Evolutionary conservation across 2,113 vertebrate species (phyloP).

Genomic region (Aspiorhynchus laticeps): DNA sequence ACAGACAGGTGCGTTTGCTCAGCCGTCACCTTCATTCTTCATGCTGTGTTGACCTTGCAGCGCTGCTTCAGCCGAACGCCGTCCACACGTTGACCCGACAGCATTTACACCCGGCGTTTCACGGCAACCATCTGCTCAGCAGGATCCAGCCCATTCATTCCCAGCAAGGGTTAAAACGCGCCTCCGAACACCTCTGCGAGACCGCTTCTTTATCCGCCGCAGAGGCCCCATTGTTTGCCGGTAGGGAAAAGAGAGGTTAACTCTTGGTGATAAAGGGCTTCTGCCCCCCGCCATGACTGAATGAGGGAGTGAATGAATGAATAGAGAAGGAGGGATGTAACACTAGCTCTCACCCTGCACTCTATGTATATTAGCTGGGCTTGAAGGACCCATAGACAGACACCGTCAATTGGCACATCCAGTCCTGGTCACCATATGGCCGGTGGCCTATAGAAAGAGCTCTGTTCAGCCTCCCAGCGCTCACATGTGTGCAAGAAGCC

Average conservation of each 20-base stretch:
- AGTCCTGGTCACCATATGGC: conserved; percentile 82
- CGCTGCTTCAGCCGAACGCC: background rate
- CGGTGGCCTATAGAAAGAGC: conserved; percentile 72
- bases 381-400: conserved; percentile 71
- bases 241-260: conserved; percentile 71
- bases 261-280: conserved; percentile 65
- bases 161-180: conserved; percentile 65
- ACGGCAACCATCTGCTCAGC: conserved; percentile 71
- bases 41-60: background rate
- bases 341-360: conserved; percentile 72
- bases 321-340: conserved; percentile 78
- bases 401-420: conserved; percentile 78
- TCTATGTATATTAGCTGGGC: conserved; percentile 74
- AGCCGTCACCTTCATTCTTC: conserved; percentile 25
- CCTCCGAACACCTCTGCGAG: conserved; percentile 48
- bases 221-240: conserved; percentile 52
- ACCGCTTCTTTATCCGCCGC: conserved; percentile 39
- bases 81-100: conserved; percentile 22
- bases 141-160: conserved; percentile 65
- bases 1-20: conserved; percentile 4
- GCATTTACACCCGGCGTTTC: background rate
- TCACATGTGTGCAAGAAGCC: conserved; percentile 72
- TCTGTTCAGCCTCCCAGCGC: conserved; percentile 59
- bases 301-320: conserved; percentile 67
- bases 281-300: conserved; percentile 44